These are phyloP conservation scores for Mustela lutreola DNA, from an alignment of 2,113 vertebrate species.

Conservation along the genomic window DNA sequence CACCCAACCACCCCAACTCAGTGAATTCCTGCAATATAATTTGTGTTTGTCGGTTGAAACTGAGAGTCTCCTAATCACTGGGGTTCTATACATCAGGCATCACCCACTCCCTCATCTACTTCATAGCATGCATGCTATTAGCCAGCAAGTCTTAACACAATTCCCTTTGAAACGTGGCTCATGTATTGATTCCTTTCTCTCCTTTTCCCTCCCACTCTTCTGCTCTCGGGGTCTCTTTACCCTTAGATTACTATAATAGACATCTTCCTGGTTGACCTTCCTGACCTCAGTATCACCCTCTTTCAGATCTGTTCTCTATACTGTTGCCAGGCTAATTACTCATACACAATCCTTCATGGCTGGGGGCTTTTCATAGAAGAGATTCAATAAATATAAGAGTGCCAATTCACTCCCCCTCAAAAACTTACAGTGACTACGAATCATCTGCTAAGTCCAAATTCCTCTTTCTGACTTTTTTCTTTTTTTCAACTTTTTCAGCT, in stretches of 20 bases:
- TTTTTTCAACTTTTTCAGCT: not conserved
- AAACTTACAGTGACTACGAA: not conserved
- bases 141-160: not conserved
- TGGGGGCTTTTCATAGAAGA: not conserved
- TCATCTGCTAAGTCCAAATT: not conserved
- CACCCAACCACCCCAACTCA: not conserved
- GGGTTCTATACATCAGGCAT: not conserved
- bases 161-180: not conserved
- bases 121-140: not conserved
- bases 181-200: not conserved
- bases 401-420: not conserved
- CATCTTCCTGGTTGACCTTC: constrained; percentile 5
- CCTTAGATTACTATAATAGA: not conserved
- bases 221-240: not conserved
- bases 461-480: constrained; percentile 2
- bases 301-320: not conserved
- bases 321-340: not conserved
- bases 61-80: not conserved
- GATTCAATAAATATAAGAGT: not conserved
- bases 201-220: not conserved
- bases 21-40: not conserved
- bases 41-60: not conserved
- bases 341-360: not conserved
- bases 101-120: not conserved
- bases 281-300: not conserved